Evolutionary conservation across 2,888 invertebrate species (phyloP).

Genomic region (Ctenicera cuprea): DNA sequence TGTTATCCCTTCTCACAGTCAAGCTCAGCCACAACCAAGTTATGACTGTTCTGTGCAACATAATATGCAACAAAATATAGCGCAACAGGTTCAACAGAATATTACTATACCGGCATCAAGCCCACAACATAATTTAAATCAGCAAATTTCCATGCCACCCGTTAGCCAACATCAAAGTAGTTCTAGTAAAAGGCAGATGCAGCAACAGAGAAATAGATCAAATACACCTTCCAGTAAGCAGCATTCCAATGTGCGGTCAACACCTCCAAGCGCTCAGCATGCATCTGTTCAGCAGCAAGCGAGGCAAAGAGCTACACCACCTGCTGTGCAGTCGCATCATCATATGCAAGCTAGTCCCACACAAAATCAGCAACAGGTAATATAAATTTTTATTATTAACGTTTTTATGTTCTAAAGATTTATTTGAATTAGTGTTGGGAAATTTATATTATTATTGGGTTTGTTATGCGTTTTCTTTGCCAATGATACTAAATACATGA

Average conservation of each 20-base stretch:
- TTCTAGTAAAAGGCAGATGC: conserved; percentile 68
- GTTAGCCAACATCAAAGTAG: conserved; percentile 64
- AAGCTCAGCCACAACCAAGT: conserved; percentile 66
- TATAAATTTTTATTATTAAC: not conserved
- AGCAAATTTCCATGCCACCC: conserved; percentile 60
- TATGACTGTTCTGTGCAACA: conserved; percentile 86
- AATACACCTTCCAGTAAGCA: conserved; percentile 70
- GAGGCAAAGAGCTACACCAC: conserved; percentile 45
- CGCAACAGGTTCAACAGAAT: conserved; percentile 67
- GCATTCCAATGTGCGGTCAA: conserved; percentile 65
- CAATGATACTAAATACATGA: no score
- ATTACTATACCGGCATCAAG: conserved; percentile 72
- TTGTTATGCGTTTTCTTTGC: no score
- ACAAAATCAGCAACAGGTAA: conserved; percentile 61
- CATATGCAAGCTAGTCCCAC: conserved; percentile 68
- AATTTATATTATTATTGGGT: no score
- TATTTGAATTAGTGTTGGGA: no score
- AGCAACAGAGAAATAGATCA: conserved; percentile 66
- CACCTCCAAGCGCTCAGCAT: conserved; percentile 67
- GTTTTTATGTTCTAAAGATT: no score
- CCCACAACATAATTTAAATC: conserved; percentile 71
- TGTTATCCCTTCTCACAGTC: conserved; percentile 70
- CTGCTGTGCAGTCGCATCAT: conserved; percentile 46
- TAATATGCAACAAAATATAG: conserved; percentile 74
- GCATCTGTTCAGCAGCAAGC: conserved; percentile 61